Evolutionary conservation across 2,888 invertebrate genomes (phyloP), one percentile per base, ranked within the genome.

Genomic region (Tachina grossa): DNA sequence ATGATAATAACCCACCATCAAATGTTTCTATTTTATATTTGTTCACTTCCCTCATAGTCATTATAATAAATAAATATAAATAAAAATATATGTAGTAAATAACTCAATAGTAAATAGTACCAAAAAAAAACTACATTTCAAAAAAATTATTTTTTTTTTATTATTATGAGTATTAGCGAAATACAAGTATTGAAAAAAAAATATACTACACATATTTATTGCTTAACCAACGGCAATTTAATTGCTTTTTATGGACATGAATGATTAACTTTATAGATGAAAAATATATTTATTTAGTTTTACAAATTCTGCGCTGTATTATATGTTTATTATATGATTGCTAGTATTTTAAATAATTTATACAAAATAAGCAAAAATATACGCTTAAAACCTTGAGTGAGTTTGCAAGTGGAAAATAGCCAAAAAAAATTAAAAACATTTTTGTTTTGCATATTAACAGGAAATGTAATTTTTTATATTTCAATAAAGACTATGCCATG

Each of bases 171-270:
- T 31, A 31, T 31, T 55, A 63, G 19, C 41, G 63, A 71, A 71
- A 47, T 69, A 69, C 53, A 76, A 63, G 63, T 53, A 68, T 61
- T 53, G 47, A 55, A 81, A 55, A 47, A 66, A 63, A 22, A 2
- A 22, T 2, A n/a, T n/a, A n/a, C n/a, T 39, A 14, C 16, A 45
- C 39, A 69, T 76, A 47, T 82, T 76, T 82, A 82, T 82, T 65
- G 71, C 76, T 82, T 65, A 76, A 68, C 55, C 71, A 82, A 76
- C 82, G 63, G 69, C 76, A 76, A 51, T 57, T 82, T 76, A 76
- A 82, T 82, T 82, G 76, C 82, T 76, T 82, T 82, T 82, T 76
- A 76, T 82, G 69, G 82, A 76, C 76, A 69, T 76, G 76, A 82
- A 71, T 82, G 76, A 76, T 76, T 76, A 76, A 76, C 71, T 82